Evolutionary conservation across 1,140 invertebrate species (phyloP).

Genomic region (Heliconius himera): DNA sequence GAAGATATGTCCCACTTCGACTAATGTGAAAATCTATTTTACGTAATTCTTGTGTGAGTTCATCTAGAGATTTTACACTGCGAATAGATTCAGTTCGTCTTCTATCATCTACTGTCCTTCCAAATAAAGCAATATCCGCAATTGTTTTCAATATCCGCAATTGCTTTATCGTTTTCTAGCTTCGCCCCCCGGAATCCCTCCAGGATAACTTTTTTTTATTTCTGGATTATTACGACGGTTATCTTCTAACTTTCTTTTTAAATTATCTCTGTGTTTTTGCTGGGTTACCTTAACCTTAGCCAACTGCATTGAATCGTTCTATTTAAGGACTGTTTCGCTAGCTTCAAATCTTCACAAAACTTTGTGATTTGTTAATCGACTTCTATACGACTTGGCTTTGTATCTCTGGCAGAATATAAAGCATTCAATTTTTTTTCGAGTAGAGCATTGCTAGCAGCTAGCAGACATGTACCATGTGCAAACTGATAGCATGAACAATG

Average conservation of each 20-base stretch:
- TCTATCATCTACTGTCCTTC: conserved; percentile 55
- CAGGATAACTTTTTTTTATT: not conserved
- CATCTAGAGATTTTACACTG: too few species aligned
- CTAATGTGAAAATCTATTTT: conserved; percentile 56
- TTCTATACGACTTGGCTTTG: too few species aligned
- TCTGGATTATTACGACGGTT: not conserved
- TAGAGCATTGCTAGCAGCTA: too few species aligned
- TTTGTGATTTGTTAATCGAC: too few species aligned
- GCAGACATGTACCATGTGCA: too few species aligned
- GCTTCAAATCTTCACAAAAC: too few species aligned
- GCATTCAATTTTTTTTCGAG: too few species aligned
- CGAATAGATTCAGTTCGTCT: conserved; percentile 44
- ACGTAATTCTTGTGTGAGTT: conserved; percentile 51
- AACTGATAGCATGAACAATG: too few species aligned
- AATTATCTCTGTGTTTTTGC: not conserved
- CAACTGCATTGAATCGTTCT: too few species aligned
- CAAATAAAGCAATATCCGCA: conserved; percentile 54
- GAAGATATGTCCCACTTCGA: conserved; percentile 47
- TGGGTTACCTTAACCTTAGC: too few species aligned
- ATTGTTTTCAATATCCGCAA: conserved; percentile 56
- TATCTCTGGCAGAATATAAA: too few species aligned
- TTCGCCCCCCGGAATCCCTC: not conserved
- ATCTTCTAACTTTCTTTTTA: not conserved
- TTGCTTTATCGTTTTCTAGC: conserved; percentile 26
- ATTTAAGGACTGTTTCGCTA: too few species aligned